Evolutionary conservation across 2,797 vertebrate genomes (phyloP).

Genomic region (Dryobates pubescens): DNA sequence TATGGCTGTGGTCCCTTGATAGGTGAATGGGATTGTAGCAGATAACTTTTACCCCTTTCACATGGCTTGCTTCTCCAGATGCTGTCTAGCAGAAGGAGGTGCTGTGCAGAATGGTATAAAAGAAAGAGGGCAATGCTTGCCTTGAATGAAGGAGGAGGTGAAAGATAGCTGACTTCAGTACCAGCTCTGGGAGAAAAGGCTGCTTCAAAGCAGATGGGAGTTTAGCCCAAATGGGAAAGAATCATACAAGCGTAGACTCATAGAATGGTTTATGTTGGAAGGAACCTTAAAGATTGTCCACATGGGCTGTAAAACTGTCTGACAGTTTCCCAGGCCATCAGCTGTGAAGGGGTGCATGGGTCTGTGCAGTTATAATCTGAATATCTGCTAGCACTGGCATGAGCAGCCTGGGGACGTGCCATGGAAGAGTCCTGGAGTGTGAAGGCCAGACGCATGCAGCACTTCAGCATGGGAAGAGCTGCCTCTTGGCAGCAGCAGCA

Average conservation of each 20-base stretch:
- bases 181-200: not conserved
- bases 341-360: accelerated
- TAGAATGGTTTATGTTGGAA: too few species aligned
- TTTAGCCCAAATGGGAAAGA: not conserved
- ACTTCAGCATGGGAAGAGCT: not conserved
- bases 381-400: not conserved
- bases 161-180: not conserved
- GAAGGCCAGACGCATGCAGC: not conserved
- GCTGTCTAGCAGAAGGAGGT: not conserved
- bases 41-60: not conserved
- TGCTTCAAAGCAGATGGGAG: not conserved
- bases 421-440: not conserved
- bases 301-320: not conserved
- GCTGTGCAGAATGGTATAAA: not conserved
- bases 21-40: not conserved
- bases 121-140: not conserved
- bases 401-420: not conserved
- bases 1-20: not conserved
- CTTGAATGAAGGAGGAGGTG: not conserved
- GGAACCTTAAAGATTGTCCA: too few species aligned
- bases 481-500: not conserved
- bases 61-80: not conserved
- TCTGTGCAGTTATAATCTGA: not conserved
- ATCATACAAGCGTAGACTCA: too few species aligned
- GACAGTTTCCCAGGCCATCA: not conserved